These are phyloP conservation scores for Gallirallus australis DNA, from an alignment of 2,797 vertebrate species.

Conservation along the genomic window DNA sequence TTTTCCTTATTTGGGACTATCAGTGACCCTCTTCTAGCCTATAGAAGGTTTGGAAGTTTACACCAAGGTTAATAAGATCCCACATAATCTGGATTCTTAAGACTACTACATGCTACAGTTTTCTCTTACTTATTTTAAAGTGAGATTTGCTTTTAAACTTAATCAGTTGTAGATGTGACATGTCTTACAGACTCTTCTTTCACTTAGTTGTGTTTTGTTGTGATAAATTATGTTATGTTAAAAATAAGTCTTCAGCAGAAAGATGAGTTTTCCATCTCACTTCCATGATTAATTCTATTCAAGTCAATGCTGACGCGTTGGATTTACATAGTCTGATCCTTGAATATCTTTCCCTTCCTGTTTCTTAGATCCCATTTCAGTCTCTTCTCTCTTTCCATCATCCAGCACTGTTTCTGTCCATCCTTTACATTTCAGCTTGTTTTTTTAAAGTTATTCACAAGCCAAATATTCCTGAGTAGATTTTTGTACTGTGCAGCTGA, in stretches of 20 bases:
- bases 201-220: background rate
- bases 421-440: background rate
- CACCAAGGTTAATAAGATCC: background rate
- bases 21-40: background rate
- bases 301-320: background rate
- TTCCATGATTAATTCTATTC: background rate
- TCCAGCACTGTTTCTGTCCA: background rate
- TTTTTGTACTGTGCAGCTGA: background rate
- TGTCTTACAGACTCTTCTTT: background rate
- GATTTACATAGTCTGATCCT: background rate
- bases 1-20: background rate
- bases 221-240: background rate
- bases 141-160: background rate
- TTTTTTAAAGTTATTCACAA: background rate
- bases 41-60: background rate
- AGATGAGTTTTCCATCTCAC: background rate
- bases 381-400: background rate
- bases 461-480: background rate
- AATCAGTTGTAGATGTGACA: background rate
- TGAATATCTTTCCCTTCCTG: background rate
- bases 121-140: background rate
- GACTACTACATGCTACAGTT: background rate
- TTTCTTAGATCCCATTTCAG: background rate
- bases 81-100: background rate
- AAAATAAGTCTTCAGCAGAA: background rate